phyloP scores from a whole-genome alignment of 2,113 vertebrate genomes.

The Carassius gibelio region DNA sequence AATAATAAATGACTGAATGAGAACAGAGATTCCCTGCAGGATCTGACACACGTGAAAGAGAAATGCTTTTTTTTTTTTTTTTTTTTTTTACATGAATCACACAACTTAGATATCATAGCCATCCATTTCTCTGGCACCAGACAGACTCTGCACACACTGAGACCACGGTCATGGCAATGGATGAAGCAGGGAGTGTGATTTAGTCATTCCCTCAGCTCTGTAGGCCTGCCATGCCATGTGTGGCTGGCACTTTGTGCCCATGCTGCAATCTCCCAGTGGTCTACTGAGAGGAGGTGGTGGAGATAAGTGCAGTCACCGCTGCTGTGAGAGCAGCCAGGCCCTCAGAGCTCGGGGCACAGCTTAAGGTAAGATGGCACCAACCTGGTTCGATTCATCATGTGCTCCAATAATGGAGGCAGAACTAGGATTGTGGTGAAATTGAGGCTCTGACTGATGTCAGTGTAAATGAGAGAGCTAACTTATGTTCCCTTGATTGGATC shows the following conservation, averaged over 20 bases:
- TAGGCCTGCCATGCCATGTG: not conserved
- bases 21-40: slow-evolving; percentile 51
- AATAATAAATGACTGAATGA: slow-evolving; percentile 35
- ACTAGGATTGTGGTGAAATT: not conserved
- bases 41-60: slow-evolving; percentile 55
- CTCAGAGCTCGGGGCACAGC: not conserved
- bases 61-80: slow-evolving; percentile 47
- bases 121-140: slow-evolving; percentile 22
- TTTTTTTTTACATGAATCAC: slow-evolving; percentile 65
- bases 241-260: not conserved
- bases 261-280: slow-evolving; percentile 7
- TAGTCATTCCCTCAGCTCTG: slow-evolving; percentile 5
- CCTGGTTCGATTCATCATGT: slow-evolving; percentile 22
- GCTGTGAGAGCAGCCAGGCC: not conserved
- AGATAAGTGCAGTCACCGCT: not conserved
- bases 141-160: slow-evolving; percentile 21
- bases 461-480: slow-evolving; percentile 24
- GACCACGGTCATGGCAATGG: not conserved
- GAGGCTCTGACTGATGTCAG: not conserved
- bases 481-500: not conserved
- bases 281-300: not conserved
- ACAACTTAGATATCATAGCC: slow-evolving; percentile 55
- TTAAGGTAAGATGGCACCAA: not conserved
- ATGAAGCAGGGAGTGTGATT: not conserved
- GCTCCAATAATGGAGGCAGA: slow-evolving; percentile 14